Evolutionary conservation across 2,888 invertebrate species (phyloP), one percentile per base, ranked within the genome.

Genomic region (Litoditis marina): DNA sequence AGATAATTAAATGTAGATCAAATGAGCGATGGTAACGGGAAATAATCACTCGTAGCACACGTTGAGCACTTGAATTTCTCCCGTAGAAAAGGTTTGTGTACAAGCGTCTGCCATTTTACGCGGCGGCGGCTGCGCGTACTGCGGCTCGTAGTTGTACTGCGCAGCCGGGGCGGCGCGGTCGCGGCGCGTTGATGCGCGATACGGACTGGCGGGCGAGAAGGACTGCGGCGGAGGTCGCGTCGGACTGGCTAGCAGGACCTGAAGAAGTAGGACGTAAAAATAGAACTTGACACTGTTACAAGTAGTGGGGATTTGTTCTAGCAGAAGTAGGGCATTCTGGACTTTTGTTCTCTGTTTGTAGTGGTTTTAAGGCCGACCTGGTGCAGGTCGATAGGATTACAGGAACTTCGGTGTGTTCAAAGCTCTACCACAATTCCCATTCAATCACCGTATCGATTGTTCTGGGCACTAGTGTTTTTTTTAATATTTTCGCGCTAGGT

Each of bases 51-150:
- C 79, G 73, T 78, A 80, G 65, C 70, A 80, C 27, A 80, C 76
- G 54, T 81, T 76, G 64, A 79, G 73, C 68, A 78, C 78, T 60
- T 93, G 92, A 62, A 81, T 79, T 56, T 81, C 80, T 52, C 81
- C 81, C 58, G 81, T 81, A 28, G 80, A 80, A 61, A 81, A 73
- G n/a, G 81, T 81, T 73, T 81, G 81, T 19, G 80, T 78, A 39
- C 68, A 67, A 46, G 76, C 69, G 54, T 81, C 81, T 60, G 66
- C 68, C 75, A 78, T 78, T 51, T 74, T 73, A 25, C 74, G 71
- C 25, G 69, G 69, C 8, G 70, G 68, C 34, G 66, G 66, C 19
- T 58, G 56, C 25, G 65, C 51, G 51, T 65, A 68, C 6, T 32
- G 52, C 11, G 16, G 51, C 6, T 42, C 25, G 34, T 62, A 56